These are phyloP conservation scores for Drosophila arizonae DNA, from an alignment of 1,140 invertebrate genomes.

Conservation along the genomic window DNA sequence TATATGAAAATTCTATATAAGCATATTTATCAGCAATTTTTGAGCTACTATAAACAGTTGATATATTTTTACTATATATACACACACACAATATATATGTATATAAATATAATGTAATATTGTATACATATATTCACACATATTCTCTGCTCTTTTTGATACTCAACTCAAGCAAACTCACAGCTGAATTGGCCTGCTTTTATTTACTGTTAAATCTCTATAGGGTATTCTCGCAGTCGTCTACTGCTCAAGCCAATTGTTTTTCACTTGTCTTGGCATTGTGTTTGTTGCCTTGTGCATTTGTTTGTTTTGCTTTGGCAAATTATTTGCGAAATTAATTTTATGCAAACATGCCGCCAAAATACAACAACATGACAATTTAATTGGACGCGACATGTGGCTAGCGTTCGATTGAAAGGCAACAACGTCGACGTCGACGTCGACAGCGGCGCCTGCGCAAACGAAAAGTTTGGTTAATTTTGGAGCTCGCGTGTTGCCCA, in stretches of 20 bases:
- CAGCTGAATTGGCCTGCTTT: too few relatives aligned
- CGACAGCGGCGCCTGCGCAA: constrained; percentile 65
- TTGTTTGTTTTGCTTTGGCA: constrained; percentile 65
- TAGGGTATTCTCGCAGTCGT: constrained; percentile 1
- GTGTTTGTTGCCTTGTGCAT: constrained; percentile 35
- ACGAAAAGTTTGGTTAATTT: constrained; percentile 74
- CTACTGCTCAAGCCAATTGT: not conserved
- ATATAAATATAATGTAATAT: too few relatives aligned
- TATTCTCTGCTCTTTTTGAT: too few relatives aligned
- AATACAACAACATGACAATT: constrained; percentile 81
- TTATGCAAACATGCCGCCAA: constrained; percentile 80
- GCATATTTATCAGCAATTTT: too few relatives aligned
- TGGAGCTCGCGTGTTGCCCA: constrained; percentile 62
- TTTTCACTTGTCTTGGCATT: constrained; percentile 30
- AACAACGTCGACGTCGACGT: not conserved
- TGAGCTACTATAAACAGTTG: too few relatives aligned
- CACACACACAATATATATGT: too few relatives aligned
- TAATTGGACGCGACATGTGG: constrained; percentile 80
- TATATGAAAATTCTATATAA: too few relatives aligned
- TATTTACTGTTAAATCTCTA: not conserved
- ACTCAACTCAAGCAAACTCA: too few relatives aligned
- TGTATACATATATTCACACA: too few relatives aligned
- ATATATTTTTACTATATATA: too few relatives aligned
- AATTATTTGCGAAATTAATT: constrained; percentile 81
- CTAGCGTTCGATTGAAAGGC: constrained; percentile 45